phyloP scores from a whole-genome alignment of 2,797 vertebrate species.

The Gobio occitaniae region DNA sequence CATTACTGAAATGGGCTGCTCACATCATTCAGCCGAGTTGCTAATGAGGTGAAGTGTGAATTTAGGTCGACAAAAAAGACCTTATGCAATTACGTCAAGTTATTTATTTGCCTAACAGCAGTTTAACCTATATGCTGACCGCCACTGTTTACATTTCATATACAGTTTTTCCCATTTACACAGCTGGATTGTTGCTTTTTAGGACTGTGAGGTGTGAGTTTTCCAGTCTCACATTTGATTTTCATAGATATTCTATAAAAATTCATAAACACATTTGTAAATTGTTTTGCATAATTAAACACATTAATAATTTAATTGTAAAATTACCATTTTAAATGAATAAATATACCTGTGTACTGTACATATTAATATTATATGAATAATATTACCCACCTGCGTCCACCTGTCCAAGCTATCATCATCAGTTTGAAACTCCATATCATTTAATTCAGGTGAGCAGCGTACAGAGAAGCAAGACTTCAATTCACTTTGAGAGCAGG shows the following conservation, averaged over 20 bases:
- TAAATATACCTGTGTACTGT: not conserved
- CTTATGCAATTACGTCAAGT: slow-evolving; percentile 61
- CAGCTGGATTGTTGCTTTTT: slow-evolving; percentile 63
- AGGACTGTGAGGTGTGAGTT: slow-evolving; percentile 39
- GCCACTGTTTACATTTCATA: slow-evolving; percentile 61
- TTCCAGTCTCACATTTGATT: slow-evolving; percentile 41
- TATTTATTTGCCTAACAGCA: slow-evolving; percentile 67
- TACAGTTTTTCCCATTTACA: slow-evolving; percentile 59
- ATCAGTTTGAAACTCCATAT: not conserved
- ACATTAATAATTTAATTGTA: not conserved
- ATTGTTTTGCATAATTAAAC: not conserved
- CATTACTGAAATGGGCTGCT: slow-evolving; percentile 63
- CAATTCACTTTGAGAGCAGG: slow-evolving; percentile 69
- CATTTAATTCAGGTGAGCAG: slow-evolving; percentile 52
- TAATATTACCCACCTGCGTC: not conserved
- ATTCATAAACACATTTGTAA: not conserved
- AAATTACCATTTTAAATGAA: not conserved
- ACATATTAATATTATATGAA: not conserved
- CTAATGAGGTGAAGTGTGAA: slow-evolving; percentile 71
- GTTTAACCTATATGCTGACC: slow-evolving; percentile 58
- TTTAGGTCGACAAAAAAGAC: slow-evolving; percentile 55
- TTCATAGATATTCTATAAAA: not conserved
- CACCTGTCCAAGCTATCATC: not conserved
- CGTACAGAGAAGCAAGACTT: slow-evolving; percentile 61
- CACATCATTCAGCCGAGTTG: slow-evolving; percentile 51